Base-by-base conservation (phyloP, 1,140 invertebrate genomes). In the Drosophila kikkawai region DNA sequence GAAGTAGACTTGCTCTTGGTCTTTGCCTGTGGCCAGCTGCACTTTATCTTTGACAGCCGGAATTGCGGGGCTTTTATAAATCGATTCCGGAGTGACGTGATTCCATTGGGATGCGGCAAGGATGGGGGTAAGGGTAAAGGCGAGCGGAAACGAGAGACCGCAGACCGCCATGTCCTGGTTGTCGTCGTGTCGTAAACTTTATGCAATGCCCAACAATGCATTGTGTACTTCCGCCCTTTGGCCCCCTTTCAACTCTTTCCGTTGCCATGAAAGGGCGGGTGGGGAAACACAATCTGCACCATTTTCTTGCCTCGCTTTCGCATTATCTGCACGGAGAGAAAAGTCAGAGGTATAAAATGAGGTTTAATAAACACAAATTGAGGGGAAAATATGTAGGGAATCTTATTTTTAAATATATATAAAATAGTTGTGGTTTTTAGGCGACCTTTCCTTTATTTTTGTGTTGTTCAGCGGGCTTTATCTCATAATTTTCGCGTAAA, bases 281-380 rank as follows among this genome's bases (percentile, higher is more conserved):
- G 34, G 42, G 64, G 56, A 75, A 76, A 80, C 56, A 88, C 85
- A 87, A 90, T 84, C 81, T 85, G 63, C 63, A 56, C 55, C 67
- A 79, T 81, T 85, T 90, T 88, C 85, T 81, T 83, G 68, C 65
- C 64, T 78, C 78, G 44, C 44, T 41, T 66, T 77, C 44, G 68
- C 80, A 75, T 81, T 88, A 88, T 88, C 47, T 55, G 66, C 80
- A 78, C 42, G 26, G 0, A 3, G 29, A 44, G 63, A 66, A 60
- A 63, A 36, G 2, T 11, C 0, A 0, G 0, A 2, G 0, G 12
- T 5, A 9, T 36, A 15, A 15, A 22, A 19, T 34, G 6, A 6
- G 1, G 0, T 2, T 6, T 13, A 13, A 17, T 17, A 29, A 48
- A 9, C 13, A 12, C 29, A 5, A n/a, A n/a, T 29, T 32, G 1